Base-by-base conservation (phyloP, 2,113 vertebrate genomes). In the Arizona elegans region DNA sequence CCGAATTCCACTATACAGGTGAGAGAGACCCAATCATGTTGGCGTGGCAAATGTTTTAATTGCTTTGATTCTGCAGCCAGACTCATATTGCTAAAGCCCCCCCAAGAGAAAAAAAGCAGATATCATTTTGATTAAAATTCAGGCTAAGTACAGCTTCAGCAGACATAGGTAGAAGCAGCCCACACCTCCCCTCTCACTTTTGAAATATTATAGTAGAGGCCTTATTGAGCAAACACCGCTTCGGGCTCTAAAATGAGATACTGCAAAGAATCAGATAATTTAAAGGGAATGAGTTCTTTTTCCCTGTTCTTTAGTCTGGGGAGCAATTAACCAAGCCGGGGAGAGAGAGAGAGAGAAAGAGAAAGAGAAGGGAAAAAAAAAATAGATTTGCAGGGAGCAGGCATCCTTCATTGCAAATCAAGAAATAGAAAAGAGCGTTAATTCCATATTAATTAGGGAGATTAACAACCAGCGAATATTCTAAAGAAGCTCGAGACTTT, bases 31-130 rank as follows among this genome's bases (percentile, higher is more conserved):
- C 8, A 1, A 38, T 0, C 1, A 91, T 29, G 75, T 0, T 33
- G 86, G 38, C 47, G 0, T 33, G 86, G 52, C 7, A 55, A 93
- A 86, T 6, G 81, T 81, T 21, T 96, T 95, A 95, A 97, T 70
- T 96, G 94, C 93, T 17, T 93, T 65, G 62, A 29, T 65, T 95
- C 93, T 92, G 92, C 94, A 94, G 94, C 88, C 94, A 94, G 87
- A 75, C 92, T 54, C 33, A 21, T 89, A 95, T 91, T 56, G 88
- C 92, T 33, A 0, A 0, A 0, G 9, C 62, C 54, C 54, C 93
- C 88, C 15, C 26, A 0, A 33, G n/a, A 59, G 0, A 93, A 54
- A 1, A 24, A 93, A 1, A 3, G 93, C 94, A 91, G 58, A 1
- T 0, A 1, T 50, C 62, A 21, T 92, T 56, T 87, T 56, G 75